These are phyloP conservation scores for Pseudorectes ferrugineus DNA, from an alignment of 2,113 vertebrate genomes.

Conservation along the genomic window DNA sequence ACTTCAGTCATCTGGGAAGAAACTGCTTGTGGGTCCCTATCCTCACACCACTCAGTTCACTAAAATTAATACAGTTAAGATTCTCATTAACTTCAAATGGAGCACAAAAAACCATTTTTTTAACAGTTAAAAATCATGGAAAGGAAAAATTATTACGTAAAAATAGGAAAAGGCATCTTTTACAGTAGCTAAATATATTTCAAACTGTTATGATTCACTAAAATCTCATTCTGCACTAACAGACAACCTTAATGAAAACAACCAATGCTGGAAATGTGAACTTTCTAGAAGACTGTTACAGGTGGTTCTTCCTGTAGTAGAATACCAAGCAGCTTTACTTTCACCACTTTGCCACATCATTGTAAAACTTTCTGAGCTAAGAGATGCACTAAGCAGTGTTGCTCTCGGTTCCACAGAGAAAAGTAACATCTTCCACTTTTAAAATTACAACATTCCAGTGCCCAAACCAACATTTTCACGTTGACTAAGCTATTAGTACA, in stretches of 20 bases:
- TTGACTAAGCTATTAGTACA: not conserved
- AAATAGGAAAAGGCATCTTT: not conserved
- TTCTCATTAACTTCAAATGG: not conserved
- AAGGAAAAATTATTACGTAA: not conserved
- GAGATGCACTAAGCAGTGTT: not conserved
- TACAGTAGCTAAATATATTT: not conserved
- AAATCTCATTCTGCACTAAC: not conserved
- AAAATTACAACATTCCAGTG: not conserved
- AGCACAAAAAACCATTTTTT: not conserved
- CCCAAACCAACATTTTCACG: not conserved
- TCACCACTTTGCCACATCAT: not conserved
- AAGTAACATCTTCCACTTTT: not conserved
- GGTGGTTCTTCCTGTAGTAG: not conserved
- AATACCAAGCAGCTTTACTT: not conserved
- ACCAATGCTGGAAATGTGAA: not conserved
- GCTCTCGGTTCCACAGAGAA: not conserved
- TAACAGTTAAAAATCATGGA: not conserved
- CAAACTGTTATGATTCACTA: not conserved
- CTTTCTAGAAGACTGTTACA: not conserved
- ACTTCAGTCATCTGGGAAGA: not conserved
- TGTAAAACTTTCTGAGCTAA: not conserved
- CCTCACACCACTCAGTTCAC: not conserved
- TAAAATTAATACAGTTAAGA: not conserved
- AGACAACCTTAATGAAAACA: not conserved
- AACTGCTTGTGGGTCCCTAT: not conserved